phyloP scores from a whole-genome alignment of 2,888 invertebrate species.

The Pseudolycoriella hygida region DNA sequence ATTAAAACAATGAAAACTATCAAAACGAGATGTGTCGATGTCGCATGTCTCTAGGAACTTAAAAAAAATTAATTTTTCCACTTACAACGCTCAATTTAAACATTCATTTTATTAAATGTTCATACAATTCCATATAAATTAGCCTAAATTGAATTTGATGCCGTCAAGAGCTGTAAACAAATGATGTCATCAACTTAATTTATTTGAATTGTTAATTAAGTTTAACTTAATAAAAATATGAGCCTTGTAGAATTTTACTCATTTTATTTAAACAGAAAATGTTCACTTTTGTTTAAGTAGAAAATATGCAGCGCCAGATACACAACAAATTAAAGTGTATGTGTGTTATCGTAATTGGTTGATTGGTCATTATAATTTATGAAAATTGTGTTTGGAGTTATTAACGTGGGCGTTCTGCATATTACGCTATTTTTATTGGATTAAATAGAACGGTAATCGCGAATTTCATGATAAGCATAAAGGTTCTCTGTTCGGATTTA shows the following conservation, averaged over 20 bases:
- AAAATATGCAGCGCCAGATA: not conserved
- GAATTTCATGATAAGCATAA: too few species aligned
- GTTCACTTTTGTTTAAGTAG: not conserved
- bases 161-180: constrained; percentile 12
- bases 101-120: constrained; percentile 6
- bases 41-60: too few species aligned
- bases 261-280: not conserved
- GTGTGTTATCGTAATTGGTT: too few species aligned
- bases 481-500: too few species aligned
- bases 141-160: constrained; percentile 15
- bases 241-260: not conserved
- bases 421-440: not conserved
- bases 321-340: too few species aligned
- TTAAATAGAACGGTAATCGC: too few species aligned
- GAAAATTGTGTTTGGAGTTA: not conserved
- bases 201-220: constrained; percentile 4
- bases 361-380: too few species aligned
- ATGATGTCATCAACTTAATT: constrained; percentile 12
- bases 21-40: too few species aligned
- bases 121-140: constrained; percentile 15
- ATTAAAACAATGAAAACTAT: not conserved
- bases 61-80: not conserved
- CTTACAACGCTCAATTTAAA: not conserved
- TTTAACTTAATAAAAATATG: constrained; percentile 2
- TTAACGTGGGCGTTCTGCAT: not conserved